Percentiles rank a stretch among this genome's conserved stretches.
phyloP scores from a whole-genome alignment of 2,797 vertebrate genomes.

The Simalia tracyae region DNA sequence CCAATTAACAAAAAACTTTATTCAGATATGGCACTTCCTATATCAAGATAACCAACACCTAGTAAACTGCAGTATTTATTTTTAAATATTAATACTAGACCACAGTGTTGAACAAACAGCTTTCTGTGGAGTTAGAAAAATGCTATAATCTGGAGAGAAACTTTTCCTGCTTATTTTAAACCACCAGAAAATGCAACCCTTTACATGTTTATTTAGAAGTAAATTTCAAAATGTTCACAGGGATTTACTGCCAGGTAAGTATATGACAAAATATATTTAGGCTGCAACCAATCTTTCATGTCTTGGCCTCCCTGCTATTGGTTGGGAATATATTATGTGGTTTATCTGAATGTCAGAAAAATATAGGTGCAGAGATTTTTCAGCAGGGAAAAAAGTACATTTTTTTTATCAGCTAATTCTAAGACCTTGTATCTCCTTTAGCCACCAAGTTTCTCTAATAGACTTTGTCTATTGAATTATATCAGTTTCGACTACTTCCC shows the following conservation, averaged over 20 bases:
- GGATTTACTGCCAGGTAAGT: neutral
- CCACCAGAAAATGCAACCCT: neutral
- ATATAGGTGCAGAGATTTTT: neutral
- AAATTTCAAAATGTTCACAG: neutral
- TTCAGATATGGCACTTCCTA: neutral
- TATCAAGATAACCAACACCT: neutral
- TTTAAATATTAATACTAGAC: neutral
- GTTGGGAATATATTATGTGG: neutral
- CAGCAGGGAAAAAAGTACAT: neutral
- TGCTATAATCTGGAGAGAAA: neutral
- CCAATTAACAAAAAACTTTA: constrained; percentile 29
- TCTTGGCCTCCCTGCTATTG: neutral
- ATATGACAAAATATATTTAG: neutral
- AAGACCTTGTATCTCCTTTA: neutral
- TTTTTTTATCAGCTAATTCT: neutral
- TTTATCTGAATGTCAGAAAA: neutral
- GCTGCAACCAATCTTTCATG: neutral
- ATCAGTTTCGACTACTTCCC: neutral
- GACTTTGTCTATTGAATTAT: neutral
- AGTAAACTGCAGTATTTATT: neutral
- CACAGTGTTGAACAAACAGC: neutral
- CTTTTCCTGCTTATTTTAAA: neutral
- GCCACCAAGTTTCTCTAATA: neutral
- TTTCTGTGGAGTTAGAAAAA: neutral
- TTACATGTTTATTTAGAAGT: neutral